Conservation (phyloP, 2,113 vertebrate genomes). For the Capra hircus region DNA sequence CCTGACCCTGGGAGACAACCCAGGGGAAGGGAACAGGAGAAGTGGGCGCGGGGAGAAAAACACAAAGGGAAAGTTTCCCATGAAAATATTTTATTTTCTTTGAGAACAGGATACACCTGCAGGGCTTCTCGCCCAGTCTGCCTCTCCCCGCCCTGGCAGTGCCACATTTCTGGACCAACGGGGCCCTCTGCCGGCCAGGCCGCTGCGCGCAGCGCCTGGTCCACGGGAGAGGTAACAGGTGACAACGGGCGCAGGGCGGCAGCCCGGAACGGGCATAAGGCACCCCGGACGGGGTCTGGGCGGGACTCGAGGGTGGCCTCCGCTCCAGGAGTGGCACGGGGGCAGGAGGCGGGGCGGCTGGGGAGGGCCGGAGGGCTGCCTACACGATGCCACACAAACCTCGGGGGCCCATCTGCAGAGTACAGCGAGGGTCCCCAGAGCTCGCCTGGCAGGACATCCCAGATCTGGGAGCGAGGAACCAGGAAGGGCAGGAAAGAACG, state of each 20-base stretch:
- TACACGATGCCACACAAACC: neutral
- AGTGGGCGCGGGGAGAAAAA: slow-evolving; percentile 60
- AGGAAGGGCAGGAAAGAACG: neutral
- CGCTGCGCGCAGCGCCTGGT: neutral
- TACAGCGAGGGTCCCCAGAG: neutral
- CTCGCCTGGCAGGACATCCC: neutral
- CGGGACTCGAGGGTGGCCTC: neutral
- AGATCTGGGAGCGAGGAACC: neutral
- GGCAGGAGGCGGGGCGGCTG: neutral
- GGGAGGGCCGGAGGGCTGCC: neutral
- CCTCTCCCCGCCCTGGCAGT: slow-evolving; percentile 41
- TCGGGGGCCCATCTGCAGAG: neutral
- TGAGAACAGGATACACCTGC: slow-evolving; percentile 83
- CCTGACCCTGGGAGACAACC: slow-evolving; percentile 66
- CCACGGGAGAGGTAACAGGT: slow-evolving; percentile 62
- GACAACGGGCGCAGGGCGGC: slow-evolving; percentile 47
- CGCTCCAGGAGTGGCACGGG: neutral
- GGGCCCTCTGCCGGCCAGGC: slow-evolving; percentile 79
- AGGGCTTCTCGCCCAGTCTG: slow-evolving; percentile 56
- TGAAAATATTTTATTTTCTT: slow-evolving; percentile 78
- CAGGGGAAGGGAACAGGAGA: slow-evolving; percentile 49
- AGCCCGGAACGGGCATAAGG: neutral
- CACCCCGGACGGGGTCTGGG: neutral
- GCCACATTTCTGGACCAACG: slow-evolving; percentile 65
- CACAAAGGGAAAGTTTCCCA: slow-evolving; percentile 77